Evolutionary conservation across 2,113 vertebrate species (phyloP), one percentile per base, ranked within the genome.

Genomic region (Carassius gibelio): DNA sequence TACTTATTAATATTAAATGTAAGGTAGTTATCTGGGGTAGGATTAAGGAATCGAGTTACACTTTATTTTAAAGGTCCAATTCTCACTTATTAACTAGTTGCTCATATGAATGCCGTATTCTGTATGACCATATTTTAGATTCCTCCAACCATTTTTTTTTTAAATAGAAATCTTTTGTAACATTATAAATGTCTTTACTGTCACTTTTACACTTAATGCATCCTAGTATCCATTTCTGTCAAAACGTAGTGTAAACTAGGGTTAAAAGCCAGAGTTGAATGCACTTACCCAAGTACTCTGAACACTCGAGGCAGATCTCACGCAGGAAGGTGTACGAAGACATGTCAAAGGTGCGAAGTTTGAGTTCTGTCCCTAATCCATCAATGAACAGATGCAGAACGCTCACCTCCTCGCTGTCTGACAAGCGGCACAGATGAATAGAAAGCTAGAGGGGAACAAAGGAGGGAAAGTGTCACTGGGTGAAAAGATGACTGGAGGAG

Each of bases 261-360:
- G 7, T 42, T 42, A 42, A 42, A 42, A 42, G 42, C 8, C 42
- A 42, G 42, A 42, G 42, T 42, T 42, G 30, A 68, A 19, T 69
- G 30, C 78, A 89, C 92, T 93, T 92, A 99, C 98, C 97, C 84
- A 94, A 94, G 84, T 98, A 98, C 89, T 98, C 96, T 45, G 98
- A 97, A 83, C 97, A 99, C 89, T 96, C 94, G 82, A 99, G 94
- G 87, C 96, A 96, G 91, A 99, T 95, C 89, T 99, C 98, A 87
- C 90, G 94, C 84, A 99, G 95, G 92, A 96, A 98, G 26, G 96
- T 97, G 92, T 88, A 92, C 30, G 95, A 97, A 34, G 94, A 93
- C 96, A 98, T 96, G 91, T 99, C 96, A 84, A 96, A 97, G 38
- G 96, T 97, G 91, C 95, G 93, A 36, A 98, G 36, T 68, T 96